Conservation (phyloP, 2,113 vertebrate genomes). For the Stigmatopora nigra region DNA sequence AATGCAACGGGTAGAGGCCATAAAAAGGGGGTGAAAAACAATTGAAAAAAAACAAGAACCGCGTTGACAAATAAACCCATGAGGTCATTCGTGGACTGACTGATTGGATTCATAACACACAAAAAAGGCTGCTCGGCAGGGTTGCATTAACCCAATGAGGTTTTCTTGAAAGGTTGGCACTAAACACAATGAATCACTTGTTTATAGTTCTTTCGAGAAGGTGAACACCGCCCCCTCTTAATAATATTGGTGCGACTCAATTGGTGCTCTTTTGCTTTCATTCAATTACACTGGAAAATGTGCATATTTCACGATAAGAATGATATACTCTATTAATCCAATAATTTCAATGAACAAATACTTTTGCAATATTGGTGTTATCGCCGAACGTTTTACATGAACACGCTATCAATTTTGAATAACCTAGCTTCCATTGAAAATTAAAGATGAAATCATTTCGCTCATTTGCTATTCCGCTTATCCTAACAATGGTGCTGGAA, state of each 20-base stretch:
- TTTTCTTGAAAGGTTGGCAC: slow-evolving; percentile 23
- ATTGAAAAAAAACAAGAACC: slow-evolving; percentile 1
- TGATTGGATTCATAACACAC: slow-evolving; percentile 42
- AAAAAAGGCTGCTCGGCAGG: slow-evolving; percentile 35
- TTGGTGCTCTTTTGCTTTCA: neutral
- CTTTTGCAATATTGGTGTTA: neutral
- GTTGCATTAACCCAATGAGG: slow-evolving; percentile 40
- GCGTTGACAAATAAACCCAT: slow-evolving; percentile 41
- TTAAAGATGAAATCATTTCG: no score
- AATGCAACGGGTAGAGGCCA: slow-evolving; percentile 26
- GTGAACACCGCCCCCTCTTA: neutral
- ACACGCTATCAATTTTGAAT: neutral
- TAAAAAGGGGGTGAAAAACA: slow-evolving; percentile 14
- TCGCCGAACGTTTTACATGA: neutral
- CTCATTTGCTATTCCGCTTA: no score
- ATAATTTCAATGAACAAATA: neutral
- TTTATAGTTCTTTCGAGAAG: slow-evolving; percentile 7
- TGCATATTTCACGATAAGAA: neutral
- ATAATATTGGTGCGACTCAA: neutral
- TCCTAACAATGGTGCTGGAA: no score
- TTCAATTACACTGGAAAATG: neutral
- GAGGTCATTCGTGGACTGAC: slow-evolving; percentile 51
- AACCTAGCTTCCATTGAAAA: neutral
- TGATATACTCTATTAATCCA: neutral
- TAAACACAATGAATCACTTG: slow-evolving; percentile 16